Percentiles rank a stretch among this genome's conserved stretches.
Evolutionary conservation across 2,113 vertebrate genomes (phyloP).

Genomic region (Heteronetta atricapilla): DNA sequence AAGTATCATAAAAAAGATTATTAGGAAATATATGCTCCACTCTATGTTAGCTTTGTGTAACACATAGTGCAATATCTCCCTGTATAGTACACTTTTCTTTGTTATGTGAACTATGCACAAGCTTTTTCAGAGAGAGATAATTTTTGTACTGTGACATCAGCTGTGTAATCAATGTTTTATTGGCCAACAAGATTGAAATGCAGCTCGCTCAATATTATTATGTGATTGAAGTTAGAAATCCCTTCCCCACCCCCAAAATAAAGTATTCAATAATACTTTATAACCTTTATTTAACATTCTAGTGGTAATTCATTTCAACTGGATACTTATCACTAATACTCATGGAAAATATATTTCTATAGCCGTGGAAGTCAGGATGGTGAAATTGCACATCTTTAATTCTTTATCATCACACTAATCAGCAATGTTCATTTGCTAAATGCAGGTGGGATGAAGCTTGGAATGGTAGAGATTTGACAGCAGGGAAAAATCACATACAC

Average conservation of each 20-base stretch:
- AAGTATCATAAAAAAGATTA: constrained; percentile 14
- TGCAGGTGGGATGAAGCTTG: neutral
- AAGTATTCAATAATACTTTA: neutral
- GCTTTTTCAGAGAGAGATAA: neutral
- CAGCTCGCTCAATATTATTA: constrained; percentile 11
- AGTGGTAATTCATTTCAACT: neutral
- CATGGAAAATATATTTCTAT: neutral
- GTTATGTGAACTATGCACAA: constrained; percentile 24
- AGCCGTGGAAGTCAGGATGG: neutral
- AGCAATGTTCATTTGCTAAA: neutral
- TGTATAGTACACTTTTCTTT: neutral
- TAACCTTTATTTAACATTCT: constrained; percentile 30
- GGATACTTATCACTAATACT: neutral
- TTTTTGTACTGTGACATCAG: constrained; percentile 62
- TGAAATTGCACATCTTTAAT: neutral
- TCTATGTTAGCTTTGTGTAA: neutral
- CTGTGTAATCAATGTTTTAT: constrained; percentile 65
- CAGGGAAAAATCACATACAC: neutral
- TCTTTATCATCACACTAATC: neutral
- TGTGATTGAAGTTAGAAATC: constrained; percentile 25
- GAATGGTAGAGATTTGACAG: neutral
- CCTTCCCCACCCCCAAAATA: neutral
- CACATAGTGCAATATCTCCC: neutral
- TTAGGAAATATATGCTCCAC: constrained; percentile 28
- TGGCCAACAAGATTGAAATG: constrained; percentile 40